phyloP scores from a whole-genome alignment of 2,797 vertebrate species.

The Pyrrhura leucotis region DNA sequence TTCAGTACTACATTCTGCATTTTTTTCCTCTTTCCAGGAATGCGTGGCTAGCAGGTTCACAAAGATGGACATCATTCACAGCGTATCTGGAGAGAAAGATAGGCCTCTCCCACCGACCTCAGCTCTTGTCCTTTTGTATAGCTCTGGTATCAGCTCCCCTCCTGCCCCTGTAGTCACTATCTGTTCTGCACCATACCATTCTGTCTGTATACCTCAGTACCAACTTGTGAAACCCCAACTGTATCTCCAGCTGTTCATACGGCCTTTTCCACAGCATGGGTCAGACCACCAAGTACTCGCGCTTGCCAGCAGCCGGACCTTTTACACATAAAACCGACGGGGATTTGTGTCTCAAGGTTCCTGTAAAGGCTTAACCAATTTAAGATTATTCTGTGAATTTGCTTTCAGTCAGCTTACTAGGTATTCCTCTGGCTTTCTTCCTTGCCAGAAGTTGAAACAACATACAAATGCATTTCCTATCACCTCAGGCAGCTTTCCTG shows the following conservation, averaged over 20 bases:
- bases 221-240: neutral
- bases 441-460: neutral
- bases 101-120: constrained; percentile 17
- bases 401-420: neutral
- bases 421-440: neutral
- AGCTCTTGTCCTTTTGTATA: neutral
- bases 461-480: neutral
- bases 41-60: neutral
- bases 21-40: neutral
- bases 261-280: neutral
- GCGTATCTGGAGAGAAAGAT: neutral
- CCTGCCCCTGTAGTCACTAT: neutral
- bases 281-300: neutral
- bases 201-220: neutral
- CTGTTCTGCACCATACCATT: neutral
- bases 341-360: neutral
- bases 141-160: neutral
- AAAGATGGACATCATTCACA: neutral
- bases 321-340: neutral
- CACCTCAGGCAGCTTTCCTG: neutral
- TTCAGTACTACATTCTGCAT: neutral
- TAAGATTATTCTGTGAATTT: neutral
- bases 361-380: neutral
- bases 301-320: neutral
- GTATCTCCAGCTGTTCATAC: neutral